Percentiles rank a stretch among this genome's conserved stretches.
These are phyloP conservation scores for Lacanobia wlatinum DNA, from an alignment of 2,888 invertebrate species.

Conservation along the genomic window DNA sequence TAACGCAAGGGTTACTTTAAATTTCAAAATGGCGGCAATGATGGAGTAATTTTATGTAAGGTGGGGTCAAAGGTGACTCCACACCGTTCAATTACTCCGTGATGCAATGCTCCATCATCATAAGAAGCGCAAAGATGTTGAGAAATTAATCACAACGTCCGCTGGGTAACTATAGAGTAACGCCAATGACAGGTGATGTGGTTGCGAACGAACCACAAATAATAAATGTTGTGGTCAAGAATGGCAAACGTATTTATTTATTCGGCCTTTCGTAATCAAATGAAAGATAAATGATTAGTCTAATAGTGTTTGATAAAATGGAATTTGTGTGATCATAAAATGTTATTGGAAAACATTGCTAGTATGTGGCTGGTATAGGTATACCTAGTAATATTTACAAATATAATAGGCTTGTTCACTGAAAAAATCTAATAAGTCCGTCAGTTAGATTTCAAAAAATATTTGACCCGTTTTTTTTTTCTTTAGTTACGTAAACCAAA, in stretches of 20 bases:
- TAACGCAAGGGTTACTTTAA: conserved; percentile 54
- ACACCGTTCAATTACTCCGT: conserved; percentile 41
- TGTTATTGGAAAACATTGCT: too few species aligned
- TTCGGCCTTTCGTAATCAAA: neutral
- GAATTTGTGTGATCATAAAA: neutral
- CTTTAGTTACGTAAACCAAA: too few species aligned
- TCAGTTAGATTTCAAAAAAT: too few species aligned
- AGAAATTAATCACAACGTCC: conserved; percentile 44
- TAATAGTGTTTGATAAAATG: neutral
- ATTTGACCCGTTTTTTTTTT: too few species aligned
- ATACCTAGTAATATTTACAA: too few species aligned
- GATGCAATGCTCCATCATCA: conserved; percentile 46
- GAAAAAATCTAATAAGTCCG: too few species aligned
- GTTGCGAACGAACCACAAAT: conserved; percentile 30
- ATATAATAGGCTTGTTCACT: too few species aligned
- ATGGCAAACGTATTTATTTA: conserved; percentile 9
- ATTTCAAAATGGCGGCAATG: conserved; percentile 54
- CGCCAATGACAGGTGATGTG: conserved; percentile 32
- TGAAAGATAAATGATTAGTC: neutral
- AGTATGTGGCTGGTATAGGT: too few species aligned
- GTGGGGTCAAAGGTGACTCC: conserved; percentile 50
- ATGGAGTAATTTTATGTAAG: conserved; percentile 50
- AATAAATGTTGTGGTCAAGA: conserved; percentile 18
- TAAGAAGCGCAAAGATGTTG: conserved; percentile 41
- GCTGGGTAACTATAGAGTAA: conserved; percentile 24